These are phyloP conservation scores for Lycophotia porphyrea DNA, from an alignment of 2,888 invertebrate genomes.

Conservation along the genomic window DNA sequence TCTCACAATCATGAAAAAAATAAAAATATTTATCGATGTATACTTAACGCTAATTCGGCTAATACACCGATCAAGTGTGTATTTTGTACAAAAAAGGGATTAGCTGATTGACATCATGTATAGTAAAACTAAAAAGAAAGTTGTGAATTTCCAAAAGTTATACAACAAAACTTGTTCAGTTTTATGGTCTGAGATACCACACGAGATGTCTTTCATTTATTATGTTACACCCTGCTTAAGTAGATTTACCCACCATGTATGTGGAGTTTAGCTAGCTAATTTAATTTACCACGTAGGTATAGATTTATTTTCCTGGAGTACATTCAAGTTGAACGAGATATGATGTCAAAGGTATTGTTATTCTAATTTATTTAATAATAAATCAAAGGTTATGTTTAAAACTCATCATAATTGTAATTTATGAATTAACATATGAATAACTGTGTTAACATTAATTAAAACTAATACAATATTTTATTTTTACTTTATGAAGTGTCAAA, in stretches of 20 bases:
- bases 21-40: too few relatives aligned
- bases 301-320: background rate
- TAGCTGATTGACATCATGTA: too few relatives aligned
- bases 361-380: slow-evolving; percentile 19
- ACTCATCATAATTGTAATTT: slow-evolving; percentile 8
- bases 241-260: background rate
- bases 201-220: too few relatives aligned
- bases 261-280: background rate
- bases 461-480: slow-evolving; percentile 55
- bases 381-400: slow-evolving; percentile 4
- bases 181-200: too few relatives aligned
- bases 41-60: too few relatives aligned
- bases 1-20: too few relatives aligned
- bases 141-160: too few relatives aligned
- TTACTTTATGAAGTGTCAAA: slow-evolving; percentile 51
- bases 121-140: too few relatives aligned
- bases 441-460: slow-evolving; percentile 37
- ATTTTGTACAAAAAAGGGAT: too few relatives aligned
- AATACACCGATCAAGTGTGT: too few relatives aligned
- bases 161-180: too few relatives aligned
- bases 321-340: background rate
- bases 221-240: too few relatives aligned
- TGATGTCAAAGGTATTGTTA: background rate
- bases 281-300: background rate
- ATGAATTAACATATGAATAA: slow-evolving; percentile 21